These are phyloP conservation scores for Cryptomyrus ogoouensis DNA, from an alignment of 2,113 vertebrate species.

Conservation along the genomic window DNA sequence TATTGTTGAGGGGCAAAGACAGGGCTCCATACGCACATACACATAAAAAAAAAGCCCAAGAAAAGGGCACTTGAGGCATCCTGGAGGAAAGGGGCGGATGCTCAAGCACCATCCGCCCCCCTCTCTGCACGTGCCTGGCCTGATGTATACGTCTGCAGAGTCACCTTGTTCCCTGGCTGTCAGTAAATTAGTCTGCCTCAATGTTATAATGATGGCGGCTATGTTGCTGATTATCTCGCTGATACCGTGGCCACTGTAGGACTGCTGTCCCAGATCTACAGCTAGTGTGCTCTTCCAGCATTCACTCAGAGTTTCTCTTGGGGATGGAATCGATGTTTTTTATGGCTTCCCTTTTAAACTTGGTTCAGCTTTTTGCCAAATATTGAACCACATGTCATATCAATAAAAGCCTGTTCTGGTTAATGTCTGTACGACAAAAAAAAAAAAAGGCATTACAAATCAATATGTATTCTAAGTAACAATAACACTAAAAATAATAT, in stretches of 20 bases:
- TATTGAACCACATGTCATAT: neutral
- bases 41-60: too few species aligned
- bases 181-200: neutral
- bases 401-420: neutral
- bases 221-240: neutral
- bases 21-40: too few species aligned
- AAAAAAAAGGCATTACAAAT: neutral
- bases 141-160: neutral
- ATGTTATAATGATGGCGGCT: neutral
- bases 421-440: neutral
- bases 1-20: too few species aligned
- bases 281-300: neutral
- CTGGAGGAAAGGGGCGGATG: too few species aligned
- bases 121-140: too few species aligned
- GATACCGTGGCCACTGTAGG: too few species aligned
- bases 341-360: neutral
- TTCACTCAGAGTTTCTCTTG: neutral
- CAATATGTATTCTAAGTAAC: neutral
- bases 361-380: neutral
- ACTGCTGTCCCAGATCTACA: neutral
- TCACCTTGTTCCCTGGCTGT: neutral
- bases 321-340: neutral
- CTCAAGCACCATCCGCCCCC: too few species aligned
- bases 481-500: neutral
- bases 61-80: too few species aligned